Evolutionary conservation across 2,888 invertebrate genomes (phyloP).

Genomic region (Protula sp.): DNA sequence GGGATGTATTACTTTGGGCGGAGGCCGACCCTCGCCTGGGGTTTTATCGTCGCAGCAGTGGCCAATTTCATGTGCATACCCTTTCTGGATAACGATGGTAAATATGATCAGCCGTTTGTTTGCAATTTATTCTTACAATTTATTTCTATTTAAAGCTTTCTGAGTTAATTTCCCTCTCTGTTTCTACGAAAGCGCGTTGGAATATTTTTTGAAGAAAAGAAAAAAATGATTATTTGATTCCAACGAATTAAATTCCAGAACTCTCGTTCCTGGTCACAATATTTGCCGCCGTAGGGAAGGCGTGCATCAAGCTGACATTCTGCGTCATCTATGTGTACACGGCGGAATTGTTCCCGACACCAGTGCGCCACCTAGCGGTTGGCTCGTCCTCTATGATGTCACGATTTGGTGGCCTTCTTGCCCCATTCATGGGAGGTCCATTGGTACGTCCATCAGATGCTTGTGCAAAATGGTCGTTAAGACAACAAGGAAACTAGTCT

Average conservation of each 20-base stretch:
- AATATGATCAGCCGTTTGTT: not conserved
- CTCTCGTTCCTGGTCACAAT: not conserved
- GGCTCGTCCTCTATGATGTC: conserved; percentile 2
- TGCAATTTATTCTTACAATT: too few relatives aligned
- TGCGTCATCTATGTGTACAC: not conserved
- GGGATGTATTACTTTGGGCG: not conserved
- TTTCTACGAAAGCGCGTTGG: too few relatives aligned
- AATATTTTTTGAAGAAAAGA: too few relatives aligned
- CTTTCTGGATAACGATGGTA: not conserved
- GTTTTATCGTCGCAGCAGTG: not conserved
- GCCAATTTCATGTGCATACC: not conserved
- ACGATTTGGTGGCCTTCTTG: not conserved
- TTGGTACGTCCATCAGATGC: not conserved
- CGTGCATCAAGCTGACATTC: not conserved
- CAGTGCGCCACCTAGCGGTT: not conserved
- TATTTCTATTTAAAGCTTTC: too few relatives aligned
- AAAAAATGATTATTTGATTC: too few relatives aligned
- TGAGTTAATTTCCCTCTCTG: too few relatives aligned
- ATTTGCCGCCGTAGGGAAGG: not conserved
- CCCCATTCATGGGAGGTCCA: not conserved
- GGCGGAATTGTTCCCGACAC: not conserved
- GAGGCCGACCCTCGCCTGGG: not conserved
- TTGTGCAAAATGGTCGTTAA: too few relatives aligned
- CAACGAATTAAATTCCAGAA: too few relatives aligned
- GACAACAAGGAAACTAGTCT: too few relatives aligned